Conservation (phyloP, 2,113 vertebrate species). For the Gymnarchus niloticus region DNA sequence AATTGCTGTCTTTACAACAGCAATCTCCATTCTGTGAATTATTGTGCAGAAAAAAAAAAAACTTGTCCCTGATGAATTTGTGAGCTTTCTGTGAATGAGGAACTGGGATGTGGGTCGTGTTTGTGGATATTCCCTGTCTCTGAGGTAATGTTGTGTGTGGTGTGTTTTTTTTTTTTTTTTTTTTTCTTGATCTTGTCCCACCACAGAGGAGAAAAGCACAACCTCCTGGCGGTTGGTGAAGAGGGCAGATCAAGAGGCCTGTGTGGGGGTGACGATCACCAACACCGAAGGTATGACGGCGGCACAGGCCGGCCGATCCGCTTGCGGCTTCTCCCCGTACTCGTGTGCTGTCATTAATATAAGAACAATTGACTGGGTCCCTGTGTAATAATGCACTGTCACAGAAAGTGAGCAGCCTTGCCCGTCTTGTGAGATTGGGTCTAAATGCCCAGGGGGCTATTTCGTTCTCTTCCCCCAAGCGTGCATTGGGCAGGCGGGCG, state of each 20-base stretch:
- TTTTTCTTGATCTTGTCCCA: constrained; percentile 9
- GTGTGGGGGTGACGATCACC: constrained; percentile 63
- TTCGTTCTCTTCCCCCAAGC: too few relatives aligned
- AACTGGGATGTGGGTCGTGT: neutral
- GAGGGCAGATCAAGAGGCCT: constrained; percentile 50
- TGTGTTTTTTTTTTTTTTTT: neutral
- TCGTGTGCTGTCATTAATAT: neutral
- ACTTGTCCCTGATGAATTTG: neutral
- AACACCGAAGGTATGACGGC: constrained; percentile 49
- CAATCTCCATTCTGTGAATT: neutral
- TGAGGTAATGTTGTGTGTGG: neutral
- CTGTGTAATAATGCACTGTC: neutral
- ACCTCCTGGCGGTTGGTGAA: constrained; percentile 52
- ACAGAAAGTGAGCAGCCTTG: neutral
- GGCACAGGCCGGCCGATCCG: neutral
- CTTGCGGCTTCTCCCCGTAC: neutral
- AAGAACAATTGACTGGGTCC: neutral
- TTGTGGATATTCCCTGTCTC: neutral
- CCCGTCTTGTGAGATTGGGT: neutral
- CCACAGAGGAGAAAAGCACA: constrained; percentile 56
- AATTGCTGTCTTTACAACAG: neutral
- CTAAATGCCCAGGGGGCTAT: neutral
- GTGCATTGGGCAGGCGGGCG: neutral
- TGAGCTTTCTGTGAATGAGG: neutral
- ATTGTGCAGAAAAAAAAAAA: neutral